phyloP scores from a whole-genome alignment of 2,888 invertebrate genomes.

The Acleris cristana region DNA sequence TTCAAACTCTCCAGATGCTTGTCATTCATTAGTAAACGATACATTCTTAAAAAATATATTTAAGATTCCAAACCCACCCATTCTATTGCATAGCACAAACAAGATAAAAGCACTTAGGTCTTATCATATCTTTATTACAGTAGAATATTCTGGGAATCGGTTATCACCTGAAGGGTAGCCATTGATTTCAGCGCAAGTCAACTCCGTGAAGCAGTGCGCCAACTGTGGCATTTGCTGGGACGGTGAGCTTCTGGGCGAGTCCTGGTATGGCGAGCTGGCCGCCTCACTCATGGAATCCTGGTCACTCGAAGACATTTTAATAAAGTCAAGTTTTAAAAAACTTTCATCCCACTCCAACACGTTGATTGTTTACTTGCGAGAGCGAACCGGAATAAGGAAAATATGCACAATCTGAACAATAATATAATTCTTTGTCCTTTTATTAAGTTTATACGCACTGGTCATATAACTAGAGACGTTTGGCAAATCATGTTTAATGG shows the following conservation, averaged over 20 bases:
- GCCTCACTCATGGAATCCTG: conserved; percentile 64
- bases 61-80: too few species aligned
- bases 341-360: conserved; percentile 18
- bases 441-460: neutral
- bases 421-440: conserved; percentile 10
- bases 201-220: conserved; percentile 58
- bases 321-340: neutral
- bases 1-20: too few species aligned
- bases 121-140: neutral
- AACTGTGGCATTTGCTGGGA: conserved; percentile 71
- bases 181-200: conserved; percentile 56
- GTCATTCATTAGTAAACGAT: too few species aligned
- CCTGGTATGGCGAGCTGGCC: conserved; percentile 58
- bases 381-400: conserved; percentile 23
- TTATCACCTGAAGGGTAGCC: neutral
- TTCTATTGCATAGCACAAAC: too few species aligned
- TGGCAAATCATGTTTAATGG: neutral
- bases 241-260: conserved; percentile 68
- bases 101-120: neutral
- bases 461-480: neutral
- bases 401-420: conserved; percentile 7
- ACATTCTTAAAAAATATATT: too few species aligned
- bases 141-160: conserved; percentile 2
- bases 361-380: neutral
- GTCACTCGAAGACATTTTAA: conserved; percentile 56